phyloP scores from a whole-genome alignment of 2,113 vertebrate species.

The Ciconia maguari region DNA sequence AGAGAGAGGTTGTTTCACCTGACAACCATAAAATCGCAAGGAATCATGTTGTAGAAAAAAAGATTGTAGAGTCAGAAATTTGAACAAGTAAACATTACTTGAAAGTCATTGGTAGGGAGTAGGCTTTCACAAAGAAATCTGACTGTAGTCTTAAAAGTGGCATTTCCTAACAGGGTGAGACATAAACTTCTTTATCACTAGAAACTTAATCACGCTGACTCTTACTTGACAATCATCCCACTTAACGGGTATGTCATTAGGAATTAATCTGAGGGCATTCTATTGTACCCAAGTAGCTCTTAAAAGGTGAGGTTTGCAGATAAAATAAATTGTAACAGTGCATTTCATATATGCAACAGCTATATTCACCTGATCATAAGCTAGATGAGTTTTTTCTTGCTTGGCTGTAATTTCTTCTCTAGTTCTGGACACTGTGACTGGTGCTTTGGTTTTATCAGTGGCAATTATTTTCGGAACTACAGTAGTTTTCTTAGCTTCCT shows the following conservation, averaged over 20 bases:
- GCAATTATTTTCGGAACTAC: conserved; percentile 17
- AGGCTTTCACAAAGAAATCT: neutral
- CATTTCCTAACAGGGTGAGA: neutral
- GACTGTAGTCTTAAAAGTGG: neutral
- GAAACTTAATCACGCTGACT: neutral
- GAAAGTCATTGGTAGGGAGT: neutral
- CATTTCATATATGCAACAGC: conserved; percentile 12
- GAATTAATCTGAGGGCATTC: neutral
- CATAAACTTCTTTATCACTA: neutral
- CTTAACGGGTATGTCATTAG: neutral
- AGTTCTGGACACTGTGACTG: conserved; percentile 62
- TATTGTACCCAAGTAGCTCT: neutral
- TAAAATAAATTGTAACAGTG: neutral
- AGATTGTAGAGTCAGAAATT: neutral
- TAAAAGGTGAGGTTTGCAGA: neutral
- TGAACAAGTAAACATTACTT: neutral
- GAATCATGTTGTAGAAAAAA: neutral
- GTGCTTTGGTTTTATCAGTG: conserved; percentile 39
- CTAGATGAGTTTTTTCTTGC: conserved; percentile 63
- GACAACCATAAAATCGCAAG: neutral
- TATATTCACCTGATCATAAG: conserved; percentile 57
- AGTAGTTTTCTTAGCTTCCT: conserved; percentile 62
- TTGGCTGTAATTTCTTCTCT: conserved; percentile 69
- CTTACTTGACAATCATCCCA: neutral
- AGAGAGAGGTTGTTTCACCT: neutral